A percentile compares a stretch with the other conserved stretches of the same genome.
Conservation (phyloP, 2,113 vertebrate species). For the Progne subis region DNA sequence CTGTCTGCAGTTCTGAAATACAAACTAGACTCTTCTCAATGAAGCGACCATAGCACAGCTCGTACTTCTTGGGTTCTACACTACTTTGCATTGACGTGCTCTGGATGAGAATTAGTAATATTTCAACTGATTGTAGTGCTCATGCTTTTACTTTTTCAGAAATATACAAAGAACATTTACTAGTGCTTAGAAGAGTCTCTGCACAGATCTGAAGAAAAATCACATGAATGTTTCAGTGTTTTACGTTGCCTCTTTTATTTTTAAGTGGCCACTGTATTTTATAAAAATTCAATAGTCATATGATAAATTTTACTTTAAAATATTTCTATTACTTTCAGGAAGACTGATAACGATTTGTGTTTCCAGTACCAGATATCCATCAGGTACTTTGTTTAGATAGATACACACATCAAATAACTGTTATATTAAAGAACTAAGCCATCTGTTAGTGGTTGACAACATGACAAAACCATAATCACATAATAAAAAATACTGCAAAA, state of each 20-base stretch:
- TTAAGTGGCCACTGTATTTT: neutral
- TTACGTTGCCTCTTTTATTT: neutral
- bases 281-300: neutral
- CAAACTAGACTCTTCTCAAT: neutral
- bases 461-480: neutral
- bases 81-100: neutral
- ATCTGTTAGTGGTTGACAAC: neutral
- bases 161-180: neutral
- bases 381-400: neutral
- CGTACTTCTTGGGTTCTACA: neutral
- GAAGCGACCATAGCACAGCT: neutral
- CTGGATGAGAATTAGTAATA: neutral
- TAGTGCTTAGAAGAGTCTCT: neutral
- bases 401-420: neutral
- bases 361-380: neutral
- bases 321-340: neutral
- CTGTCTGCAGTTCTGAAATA: neutral
- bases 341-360: neutral
- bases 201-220: neutral
- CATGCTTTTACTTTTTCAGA: neutral
- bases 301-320: neutral
- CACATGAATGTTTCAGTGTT: neutral
- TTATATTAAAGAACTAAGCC: conserved; percentile 1
- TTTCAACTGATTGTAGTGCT: neutral
- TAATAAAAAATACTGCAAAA: neutral